phyloP scores from a whole-genome alignment of 1,140 invertebrate species.

The Heliconius hermathena region DNA sequence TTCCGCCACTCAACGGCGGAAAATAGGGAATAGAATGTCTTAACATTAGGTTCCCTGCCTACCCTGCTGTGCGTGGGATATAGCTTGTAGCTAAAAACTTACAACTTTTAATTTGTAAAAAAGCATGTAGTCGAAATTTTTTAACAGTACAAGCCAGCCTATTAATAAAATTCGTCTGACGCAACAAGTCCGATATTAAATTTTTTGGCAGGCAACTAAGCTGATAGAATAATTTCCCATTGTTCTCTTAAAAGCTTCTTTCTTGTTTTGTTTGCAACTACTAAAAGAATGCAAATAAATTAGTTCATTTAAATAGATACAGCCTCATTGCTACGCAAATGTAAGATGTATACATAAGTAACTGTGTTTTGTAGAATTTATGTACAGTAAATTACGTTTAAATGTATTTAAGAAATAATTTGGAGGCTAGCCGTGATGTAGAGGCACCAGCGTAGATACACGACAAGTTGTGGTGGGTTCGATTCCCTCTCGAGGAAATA shows the following conservation, averaged over 20 bases:
- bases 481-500: too few species aligned
- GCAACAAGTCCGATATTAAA: conserved; percentile 46
- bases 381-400: neutral
- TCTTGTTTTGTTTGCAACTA: conserved; percentile 20
- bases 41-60: too few species aligned
- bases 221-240: conserved; percentile 43
- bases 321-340: conserved; percentile 15
- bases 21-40: neutral
- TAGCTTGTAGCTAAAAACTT: neutral
- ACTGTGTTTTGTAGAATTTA: neutral
- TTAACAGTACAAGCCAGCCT: conserved; percentile 14
- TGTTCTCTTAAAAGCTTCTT: conserved; percentile 31
- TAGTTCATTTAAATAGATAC: conserved; percentile 32
- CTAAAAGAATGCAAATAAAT: conserved; percentile 32
- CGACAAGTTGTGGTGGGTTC: too few species aligned
- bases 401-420: neutral
- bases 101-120: conserved; percentile 27
- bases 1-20: neutral
- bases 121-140: neutral
- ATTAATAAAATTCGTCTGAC: conserved; percentile 23
- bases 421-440: neutral
- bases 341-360: conserved; percentile 2
- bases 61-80: too few species aligned
- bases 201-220: conserved; percentile 44
- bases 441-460: too few species aligned